phyloP scores from a whole-genome alignment of 53 echinoderm and acorn worm genomes.

The Actinopyga echinites region DNA sequence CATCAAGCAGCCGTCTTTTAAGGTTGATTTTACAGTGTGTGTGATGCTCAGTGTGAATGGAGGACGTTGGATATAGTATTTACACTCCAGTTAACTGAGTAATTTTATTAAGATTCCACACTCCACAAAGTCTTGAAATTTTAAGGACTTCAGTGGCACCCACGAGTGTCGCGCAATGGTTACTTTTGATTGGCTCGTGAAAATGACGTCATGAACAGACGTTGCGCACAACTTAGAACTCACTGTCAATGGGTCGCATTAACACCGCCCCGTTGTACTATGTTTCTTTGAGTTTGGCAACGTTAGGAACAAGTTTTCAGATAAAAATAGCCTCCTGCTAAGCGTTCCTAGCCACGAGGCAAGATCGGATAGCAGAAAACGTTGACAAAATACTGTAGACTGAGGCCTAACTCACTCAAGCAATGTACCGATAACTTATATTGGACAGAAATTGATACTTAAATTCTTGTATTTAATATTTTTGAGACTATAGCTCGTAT shows the following conservation, averaged over 20 bases:
- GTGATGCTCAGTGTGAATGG: no score
- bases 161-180: background rate
- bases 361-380: constrained; percentile 29
- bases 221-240: background rate
- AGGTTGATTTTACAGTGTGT: no score
- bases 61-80: no score
- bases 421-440: constrained; percentile 22
- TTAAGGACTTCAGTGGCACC: background rate
- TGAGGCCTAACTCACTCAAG: constrained; percentile 31
- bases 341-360: constrained; percentile 33
- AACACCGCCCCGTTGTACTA: constrained; percentile 2
- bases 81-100: no score
- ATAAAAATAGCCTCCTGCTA: constrained; percentile 43
- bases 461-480: background rate
- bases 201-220: background rate
- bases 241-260: background rate
- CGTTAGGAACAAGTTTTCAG: background rate
- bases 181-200: constrained; percentile 32
- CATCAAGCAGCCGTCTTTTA: no score
- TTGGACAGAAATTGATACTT: background rate
- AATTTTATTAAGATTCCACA: no score
- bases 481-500: background rate
- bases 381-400: constrained; percentile 14
- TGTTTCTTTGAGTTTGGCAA: background rate
- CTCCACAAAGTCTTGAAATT: no score